These are phyloP conservation scores for Candidula unifasciata DNA, from an alignment of 2,888 invertebrate genomes.

Conservation along the genomic window DNA sequence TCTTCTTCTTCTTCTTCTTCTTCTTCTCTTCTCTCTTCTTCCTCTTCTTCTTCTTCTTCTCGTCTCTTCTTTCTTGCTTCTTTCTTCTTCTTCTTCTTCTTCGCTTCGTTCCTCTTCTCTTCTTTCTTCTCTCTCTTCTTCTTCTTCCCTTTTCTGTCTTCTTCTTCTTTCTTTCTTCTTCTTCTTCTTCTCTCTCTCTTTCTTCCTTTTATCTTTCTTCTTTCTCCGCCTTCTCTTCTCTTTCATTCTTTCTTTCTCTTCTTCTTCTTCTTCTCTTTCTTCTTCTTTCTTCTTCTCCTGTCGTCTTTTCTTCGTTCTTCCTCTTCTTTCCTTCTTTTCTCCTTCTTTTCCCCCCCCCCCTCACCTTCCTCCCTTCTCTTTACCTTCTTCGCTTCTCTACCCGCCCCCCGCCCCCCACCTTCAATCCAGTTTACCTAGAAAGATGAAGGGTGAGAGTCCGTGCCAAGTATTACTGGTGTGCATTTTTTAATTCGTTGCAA, in stretches of 20 bases:
- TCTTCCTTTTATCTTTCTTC: too few relatives aligned
- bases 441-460: too few relatives aligned
- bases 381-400: conserved; percentile 20
- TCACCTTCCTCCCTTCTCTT: conserved; percentile 17
- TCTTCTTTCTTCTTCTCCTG: not conserved
- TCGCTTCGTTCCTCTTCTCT: too few relatives aligned
- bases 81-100: too few relatives aligned
- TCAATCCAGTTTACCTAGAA: too few relatives aligned
- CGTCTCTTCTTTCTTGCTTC: not conserved
- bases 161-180: conserved; percentile 1
- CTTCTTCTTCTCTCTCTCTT: not conserved
- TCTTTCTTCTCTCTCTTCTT: not conserved
- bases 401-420: not conserved
- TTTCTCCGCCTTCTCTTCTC: too few relatives aligned
- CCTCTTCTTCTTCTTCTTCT: not conserved
- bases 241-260: not conserved
- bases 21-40: conserved; percentile 3
- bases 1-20: conserved; percentile 12
- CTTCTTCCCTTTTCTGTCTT: not conserved
- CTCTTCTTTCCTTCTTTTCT: not conserved
- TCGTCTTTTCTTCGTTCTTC: not conserved
- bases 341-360: not conserved
- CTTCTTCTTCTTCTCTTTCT: conserved; percentile 7
- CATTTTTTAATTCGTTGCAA: too few relatives aligned
- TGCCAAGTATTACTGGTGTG: too few relatives aligned